Base-by-base conservation (phyloP, 1,140 invertebrate genomes). In the Dendrolimus kikuchii region DNA sequence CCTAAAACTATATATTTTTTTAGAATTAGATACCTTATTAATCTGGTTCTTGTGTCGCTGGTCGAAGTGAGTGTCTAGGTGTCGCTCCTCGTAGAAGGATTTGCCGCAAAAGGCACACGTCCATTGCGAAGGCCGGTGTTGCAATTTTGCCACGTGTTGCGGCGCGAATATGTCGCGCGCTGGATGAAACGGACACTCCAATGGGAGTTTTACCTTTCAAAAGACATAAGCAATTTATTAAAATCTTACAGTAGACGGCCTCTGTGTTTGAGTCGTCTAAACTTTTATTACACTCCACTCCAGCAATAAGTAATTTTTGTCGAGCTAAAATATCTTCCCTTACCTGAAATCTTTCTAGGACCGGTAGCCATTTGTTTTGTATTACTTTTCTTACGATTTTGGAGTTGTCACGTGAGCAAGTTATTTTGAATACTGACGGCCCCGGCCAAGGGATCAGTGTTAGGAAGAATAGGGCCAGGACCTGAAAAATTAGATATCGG, bases 61-160 rank as follows among this genome's bases (percentile, higher is more conserved):
- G 87, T 96, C 95, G 89, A 98, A 96, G 82, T 98, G 96, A 55
- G 91, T 89, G 79, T 97, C 96, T 59, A 98, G 88, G 81, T 94
- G 94, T 79, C 93, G 91, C 77, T 98, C 95, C 70, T 95, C 93
- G 78, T 95, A 93, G 81, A 98, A 98, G 40, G 93, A 94, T 87
- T 98, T 96, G 51, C 96, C 96, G 88, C 97, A 98, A 55, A 96
- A 91, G 41, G 94, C 92, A 78, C 97, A 98, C 1, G 93, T 94
- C 96, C 96, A 98, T 77, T 95, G 94, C 6, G 93, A 95, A 2
- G 94, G 91, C 52, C 94, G 89, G 84, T 94, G 92, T 69, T 95
- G 93, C 60, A 92, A 89, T 86, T 96, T 95, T 62, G 94, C 91
- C 38, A 90, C 88, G 81, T 97, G 94, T 70, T 97, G 94, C 1